phyloP scores from a whole-genome alignment of 2,113 vertebrate species.

The Vimba vimba region DNA sequence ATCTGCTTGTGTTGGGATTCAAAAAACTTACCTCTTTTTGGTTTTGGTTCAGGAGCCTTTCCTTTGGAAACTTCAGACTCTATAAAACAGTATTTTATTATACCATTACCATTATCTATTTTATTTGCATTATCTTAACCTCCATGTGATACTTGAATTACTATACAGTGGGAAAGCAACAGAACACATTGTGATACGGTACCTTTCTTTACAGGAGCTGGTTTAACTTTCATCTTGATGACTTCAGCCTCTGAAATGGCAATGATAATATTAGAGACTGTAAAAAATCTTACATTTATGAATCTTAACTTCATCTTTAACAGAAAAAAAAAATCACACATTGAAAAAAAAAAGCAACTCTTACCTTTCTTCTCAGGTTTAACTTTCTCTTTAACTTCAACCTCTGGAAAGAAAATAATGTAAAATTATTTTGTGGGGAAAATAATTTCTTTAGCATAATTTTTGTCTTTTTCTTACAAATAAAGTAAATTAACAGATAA shows the following conservation, averaged over 20 bases:
- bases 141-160: background rate
- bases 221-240: background rate
- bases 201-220: conserved; percentile 7
- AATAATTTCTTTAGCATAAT: background rate
- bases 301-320: no score
- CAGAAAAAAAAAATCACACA: no score
- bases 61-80: conserved; percentile 11
- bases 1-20: background rate
- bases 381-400: conserved; percentile 17
- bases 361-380: background rate
- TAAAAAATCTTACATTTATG: background rate
- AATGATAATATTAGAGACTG: background rate
- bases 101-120: no score
- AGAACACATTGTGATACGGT: background rate
- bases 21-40: background rate
- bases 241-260: conserved; percentile 3
- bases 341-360: no score
- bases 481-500: background rate
- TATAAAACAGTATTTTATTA: background rate
- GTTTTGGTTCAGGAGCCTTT: background rate
- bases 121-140: no score
- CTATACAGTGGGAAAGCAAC: background rate
- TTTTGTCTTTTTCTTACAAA: background rate
- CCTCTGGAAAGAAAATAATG: conserved; percentile 2
- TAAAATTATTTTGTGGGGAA: no score